These are phyloP conservation scores for Rotaria macrura DNA, from an alignment of 2,888 invertebrate species.

Conservation along the genomic window DNA sequence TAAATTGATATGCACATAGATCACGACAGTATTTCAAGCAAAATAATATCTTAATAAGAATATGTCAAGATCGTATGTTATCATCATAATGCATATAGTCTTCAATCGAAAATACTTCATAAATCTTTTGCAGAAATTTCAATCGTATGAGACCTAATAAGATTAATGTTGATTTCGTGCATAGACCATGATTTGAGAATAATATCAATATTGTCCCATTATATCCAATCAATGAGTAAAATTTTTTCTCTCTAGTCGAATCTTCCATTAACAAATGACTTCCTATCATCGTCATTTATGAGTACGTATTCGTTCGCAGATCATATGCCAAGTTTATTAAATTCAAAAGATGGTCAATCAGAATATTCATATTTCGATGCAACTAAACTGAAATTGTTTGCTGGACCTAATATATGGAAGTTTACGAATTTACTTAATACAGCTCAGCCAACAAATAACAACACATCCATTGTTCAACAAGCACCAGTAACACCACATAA, in stretches of 20 bases:
- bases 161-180: too few species aligned
- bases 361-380: slow-evolving; percentile 15
- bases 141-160: too few species aligned
- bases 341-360: neutral
- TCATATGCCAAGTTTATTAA: neutral
- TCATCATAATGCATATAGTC: too few species aligned
- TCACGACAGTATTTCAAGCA: too few species aligned
- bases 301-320: neutral
- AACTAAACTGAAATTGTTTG: neutral
- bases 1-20: too few species aligned
- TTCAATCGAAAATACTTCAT: too few species aligned
- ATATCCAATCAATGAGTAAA: too few species aligned
- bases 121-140: too few species aligned
- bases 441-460: neutral
- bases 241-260: neutral
- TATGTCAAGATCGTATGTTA: too few species aligned
- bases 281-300: neutral
- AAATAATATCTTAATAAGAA: too few species aligned
- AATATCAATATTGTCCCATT: too few species aligned
- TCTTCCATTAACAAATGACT: neutral
- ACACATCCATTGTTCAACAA: neutral
- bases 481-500: neutral
- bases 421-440: neutral
- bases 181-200: too few species aligned
- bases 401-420: slow-evolving; percentile 15